Percentiles rank a stretch among this genome's conserved stretches.
Conservation (phyloP, 2,797 vertebrate genomes). For the Cirrhinus mrigala region DNA sequence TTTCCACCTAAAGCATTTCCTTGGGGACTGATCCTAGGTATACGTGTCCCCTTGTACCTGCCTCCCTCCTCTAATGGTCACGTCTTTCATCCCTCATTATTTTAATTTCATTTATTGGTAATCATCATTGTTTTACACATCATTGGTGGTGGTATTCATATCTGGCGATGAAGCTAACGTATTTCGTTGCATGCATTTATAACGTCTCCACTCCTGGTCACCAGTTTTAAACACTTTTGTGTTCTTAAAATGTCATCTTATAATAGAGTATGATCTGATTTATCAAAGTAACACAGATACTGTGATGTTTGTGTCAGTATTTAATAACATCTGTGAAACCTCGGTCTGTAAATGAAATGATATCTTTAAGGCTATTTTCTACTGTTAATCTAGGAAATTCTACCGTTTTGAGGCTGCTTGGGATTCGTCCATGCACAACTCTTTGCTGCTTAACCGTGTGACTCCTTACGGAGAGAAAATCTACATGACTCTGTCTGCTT, state of each 20-base stretch:
- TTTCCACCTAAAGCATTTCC: constrained; percentile 88
- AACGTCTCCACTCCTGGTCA: neutral
- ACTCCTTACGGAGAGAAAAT: constrained; percentile 97
- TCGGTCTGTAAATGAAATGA: neutral
- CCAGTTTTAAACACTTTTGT: constrained; percentile 13
- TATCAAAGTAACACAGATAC: neutral
- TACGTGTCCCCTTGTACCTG: constrained; percentile 72
- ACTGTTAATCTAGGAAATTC: constrained; percentile 83
- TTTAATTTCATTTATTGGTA: constrained; percentile 1
- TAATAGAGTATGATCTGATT: constrained; percentile 12
- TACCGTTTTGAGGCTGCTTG: constrained; percentile 95
- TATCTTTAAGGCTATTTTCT: constrained; percentile 5
- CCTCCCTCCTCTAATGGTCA: constrained; percentile 41
- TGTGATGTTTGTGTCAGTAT: too few species aligned
- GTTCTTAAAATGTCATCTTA: neutral
- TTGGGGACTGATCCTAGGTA: constrained; percentile 92
- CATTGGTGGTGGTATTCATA: constrained; percentile 42
- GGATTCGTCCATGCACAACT: constrained; percentile 99
- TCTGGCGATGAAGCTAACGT: constrained; percentile 4
- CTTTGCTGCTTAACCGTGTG: constrained; percentile 92
- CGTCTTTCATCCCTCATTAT: constrained; percentile 24
- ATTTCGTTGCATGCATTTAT: constrained; percentile 51
- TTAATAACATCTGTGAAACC: neutral
- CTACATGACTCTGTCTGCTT: constrained; percentile 97
- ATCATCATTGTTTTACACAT: constrained; percentile 31